A percentile compares a stretch with the other conserved stretches of the same genome.
phyloP scores from a whole-genome alignment of 2,797 vertebrate genomes.

The Urocyon cinereoargenteus region DNA sequence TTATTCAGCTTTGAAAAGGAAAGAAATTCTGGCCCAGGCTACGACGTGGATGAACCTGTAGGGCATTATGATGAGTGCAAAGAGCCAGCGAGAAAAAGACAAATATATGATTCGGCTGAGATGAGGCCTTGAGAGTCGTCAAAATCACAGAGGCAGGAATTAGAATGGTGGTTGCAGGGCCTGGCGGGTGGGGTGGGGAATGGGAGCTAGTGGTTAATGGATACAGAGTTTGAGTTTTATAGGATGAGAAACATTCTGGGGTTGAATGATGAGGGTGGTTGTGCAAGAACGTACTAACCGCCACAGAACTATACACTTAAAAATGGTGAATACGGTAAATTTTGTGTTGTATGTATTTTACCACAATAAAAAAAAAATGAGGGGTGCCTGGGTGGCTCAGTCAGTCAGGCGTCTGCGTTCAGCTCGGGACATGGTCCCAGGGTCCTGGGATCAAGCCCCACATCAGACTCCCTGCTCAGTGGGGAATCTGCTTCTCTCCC shows the following conservation, averaged over 20 bases:
- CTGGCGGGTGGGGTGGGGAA: too few relatives aligned
- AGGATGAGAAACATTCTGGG: not conserved
- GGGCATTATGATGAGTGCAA: not conserved
- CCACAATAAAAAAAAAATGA: not conserved
- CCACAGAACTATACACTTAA: not conserved
- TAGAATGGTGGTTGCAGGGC: not conserved
- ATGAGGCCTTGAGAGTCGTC: too few relatives aligned
- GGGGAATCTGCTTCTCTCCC: too few relatives aligned
- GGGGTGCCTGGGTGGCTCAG: too few relatives aligned
- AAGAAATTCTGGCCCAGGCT: not conserved
- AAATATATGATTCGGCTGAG: not conserved
- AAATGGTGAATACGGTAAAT: not conserved
- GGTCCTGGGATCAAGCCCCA: too few relatives aligned
- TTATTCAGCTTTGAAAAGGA: not conserved
- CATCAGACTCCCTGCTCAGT: too few relatives aligned
- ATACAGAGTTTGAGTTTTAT: not conserved
- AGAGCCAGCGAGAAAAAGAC: not conserved
- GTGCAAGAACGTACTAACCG: not conserved
- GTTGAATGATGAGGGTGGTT: not conserved
- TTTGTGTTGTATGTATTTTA: not conserved
- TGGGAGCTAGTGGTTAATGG: not conserved
- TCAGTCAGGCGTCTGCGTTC: too few relatives aligned
- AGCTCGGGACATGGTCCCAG: too few relatives aligned
- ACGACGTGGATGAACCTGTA: not conserved
- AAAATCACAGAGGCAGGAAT: not conserved